A percentile compares a stretch with the other conserved stretches of the same genome.
Conservation (phyloP, 2,113 vertebrate species). For the Paradoxurus hermaphroditus region DNA sequence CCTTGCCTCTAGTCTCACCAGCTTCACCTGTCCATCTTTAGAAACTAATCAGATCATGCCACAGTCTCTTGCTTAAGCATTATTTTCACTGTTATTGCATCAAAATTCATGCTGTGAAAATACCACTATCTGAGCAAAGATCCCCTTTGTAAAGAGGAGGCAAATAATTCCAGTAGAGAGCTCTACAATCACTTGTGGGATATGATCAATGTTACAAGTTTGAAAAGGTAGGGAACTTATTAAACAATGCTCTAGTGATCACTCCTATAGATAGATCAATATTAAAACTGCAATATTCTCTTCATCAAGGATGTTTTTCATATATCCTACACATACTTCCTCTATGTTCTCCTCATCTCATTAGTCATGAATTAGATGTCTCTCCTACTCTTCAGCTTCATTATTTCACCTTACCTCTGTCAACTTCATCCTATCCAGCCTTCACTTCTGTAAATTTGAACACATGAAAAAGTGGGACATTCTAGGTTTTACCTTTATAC, state of each 20-base stretch:
- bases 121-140: not conserved
- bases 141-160: not conserved
- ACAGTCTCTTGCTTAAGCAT: not conserved
- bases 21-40: not conserved
- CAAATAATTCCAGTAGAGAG: not conserved
- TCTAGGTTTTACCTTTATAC: not conserved
- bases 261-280: not conserved
- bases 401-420: not conserved
- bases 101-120: constrained; percentile 50
- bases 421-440: not conserved
- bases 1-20: not conserved
- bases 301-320: not conserved
- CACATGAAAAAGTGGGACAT: not conserved
- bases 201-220: not conserved
- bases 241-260: not conserved
- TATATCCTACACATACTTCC: not conserved
- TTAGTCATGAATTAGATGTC: not conserved
- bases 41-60: not conserved
- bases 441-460: not conserved
- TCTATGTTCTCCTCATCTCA: not conserved
- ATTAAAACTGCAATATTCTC: not conserved
- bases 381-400: not conserved
- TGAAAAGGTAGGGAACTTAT: constrained; percentile 38
- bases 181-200: not conserved
- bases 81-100: constrained; percentile 9